Base-by-base conservation (phyloP, 2,113 vertebrate species). In the Ptyas mucosa region DNA sequence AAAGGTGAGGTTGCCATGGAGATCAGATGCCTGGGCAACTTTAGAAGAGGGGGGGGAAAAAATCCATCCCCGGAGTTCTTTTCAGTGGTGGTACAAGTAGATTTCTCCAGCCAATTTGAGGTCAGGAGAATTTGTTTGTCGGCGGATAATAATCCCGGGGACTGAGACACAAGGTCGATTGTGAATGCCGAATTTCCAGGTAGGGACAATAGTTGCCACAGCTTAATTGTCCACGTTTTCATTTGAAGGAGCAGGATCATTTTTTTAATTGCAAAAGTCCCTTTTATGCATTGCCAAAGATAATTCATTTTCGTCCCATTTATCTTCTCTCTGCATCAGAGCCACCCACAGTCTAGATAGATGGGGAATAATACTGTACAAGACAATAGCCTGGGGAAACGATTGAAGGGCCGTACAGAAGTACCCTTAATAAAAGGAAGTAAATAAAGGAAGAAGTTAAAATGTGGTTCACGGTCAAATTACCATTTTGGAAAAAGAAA, bases 1-100 rank as follows among this genome's bases (percentile, higher is more conserved):
- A 64, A 58, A 92, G 69, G 69, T 91, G 90, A 91, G 12, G 87
- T 89, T 91, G 87, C 24, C 87, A 89, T 91, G 69, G 88, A 24
- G 11, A 91, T 91, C 7, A 3, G 54, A 81, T 89, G 49, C 21
- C 64, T 49, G 24, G 53, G 54, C 86, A 85, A 85, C 85, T 89
- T 91, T 15, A 18, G 53, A 26, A 26, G 49, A 1, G 55, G 3
- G 57, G 0, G 23, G 1, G 23, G 2, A 2, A 4, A 11, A 58
- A 23, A 57, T 57, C 11, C 23, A n/a, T 43, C 49, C 53, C 39
- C 1, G 18, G 69, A 11, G 26, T 43, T 91, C 18, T 34, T 55
- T 57, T 88, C 21, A 34, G 8, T 8, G 34, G 85, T 12, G 29
- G 69, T 29, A 87, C 51, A 54, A 93, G 85, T 5, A 24, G 23